Percentiles rank a stretch among this genome's conserved stretches.
Evolutionary conservation across 2,113 vertebrate species (phyloP).

Genomic region (Phaethon lepturus): DNA sequence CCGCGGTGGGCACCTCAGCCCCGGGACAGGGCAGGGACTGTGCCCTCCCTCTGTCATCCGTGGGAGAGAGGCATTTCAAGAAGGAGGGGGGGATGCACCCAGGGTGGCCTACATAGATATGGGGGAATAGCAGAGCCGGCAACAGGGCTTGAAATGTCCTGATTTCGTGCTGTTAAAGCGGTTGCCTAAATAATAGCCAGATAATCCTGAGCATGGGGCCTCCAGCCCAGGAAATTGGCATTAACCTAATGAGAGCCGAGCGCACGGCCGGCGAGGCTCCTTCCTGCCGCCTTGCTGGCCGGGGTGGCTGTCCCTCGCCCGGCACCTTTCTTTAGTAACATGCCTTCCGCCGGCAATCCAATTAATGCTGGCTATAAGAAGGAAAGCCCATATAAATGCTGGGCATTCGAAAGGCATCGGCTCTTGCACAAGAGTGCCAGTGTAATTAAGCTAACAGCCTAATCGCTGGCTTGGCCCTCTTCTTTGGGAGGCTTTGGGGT

Average conservation of each 20-base stretch:
- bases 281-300: background rate
- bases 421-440: background rate
- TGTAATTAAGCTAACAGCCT: background rate
- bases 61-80: background rate
- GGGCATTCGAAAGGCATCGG: background rate
- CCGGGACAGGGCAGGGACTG: accelerated
- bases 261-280: background rate
- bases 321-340: background rate
- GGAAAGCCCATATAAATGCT: background rate
- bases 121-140: background rate
- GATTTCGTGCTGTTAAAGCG: background rate
- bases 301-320: background rate
- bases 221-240: background rate
- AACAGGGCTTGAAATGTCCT: background rate
- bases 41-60: background rate
- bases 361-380: background rate
- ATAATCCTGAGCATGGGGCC: constrained; percentile 2
- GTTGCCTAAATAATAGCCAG: constrained; percentile 17
- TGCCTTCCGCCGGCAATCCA: background rate
- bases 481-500: background rate
- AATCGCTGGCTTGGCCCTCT: background rate
- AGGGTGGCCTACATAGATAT: background rate
- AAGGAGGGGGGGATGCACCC: background rate
- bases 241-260: background rate
- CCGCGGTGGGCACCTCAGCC: accelerated